A percentile compares a stretch with the other conserved stretches of the same genome.
phyloP scores from a whole-genome alignment of 2,797 vertebrate species.

The Bothrops alternatus region DNA sequence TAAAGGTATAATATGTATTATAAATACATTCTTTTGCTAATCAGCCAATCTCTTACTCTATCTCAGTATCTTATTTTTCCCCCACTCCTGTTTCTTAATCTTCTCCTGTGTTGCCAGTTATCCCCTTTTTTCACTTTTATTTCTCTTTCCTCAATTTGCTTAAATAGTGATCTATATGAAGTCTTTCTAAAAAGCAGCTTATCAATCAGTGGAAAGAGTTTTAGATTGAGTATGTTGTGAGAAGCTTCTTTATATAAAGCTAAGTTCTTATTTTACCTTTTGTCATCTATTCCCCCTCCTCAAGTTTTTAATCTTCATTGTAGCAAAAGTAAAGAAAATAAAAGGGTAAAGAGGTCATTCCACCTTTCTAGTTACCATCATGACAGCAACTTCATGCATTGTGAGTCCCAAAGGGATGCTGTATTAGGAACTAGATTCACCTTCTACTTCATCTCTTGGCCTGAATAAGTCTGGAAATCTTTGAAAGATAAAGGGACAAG shows the following conservation, averaged over 20 bases:
- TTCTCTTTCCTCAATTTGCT: neutral
- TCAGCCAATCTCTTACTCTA: neutral
- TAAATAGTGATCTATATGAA: neutral
- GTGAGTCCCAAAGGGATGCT: neutral
- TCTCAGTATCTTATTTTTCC: neutral
- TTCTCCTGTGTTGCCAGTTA: neutral
- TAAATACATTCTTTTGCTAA: neutral
- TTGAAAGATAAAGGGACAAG: neutral
- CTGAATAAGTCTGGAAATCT: neutral
- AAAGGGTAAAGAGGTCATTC: too few relatives aligned
- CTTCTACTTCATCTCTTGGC: neutral
- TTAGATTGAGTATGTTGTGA: neutral
- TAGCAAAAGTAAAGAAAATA: too few relatives aligned
- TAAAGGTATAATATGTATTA: too few relatives aligned
- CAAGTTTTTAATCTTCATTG: neutral
- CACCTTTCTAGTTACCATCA: too few relatives aligned
- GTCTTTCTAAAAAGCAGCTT: neutral
- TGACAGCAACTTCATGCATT: too few relatives aligned
- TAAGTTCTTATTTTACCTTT: neutral
- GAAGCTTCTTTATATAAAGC: neutral
- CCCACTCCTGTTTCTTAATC: neutral
- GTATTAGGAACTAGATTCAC: neutral
- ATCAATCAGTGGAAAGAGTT: neutral
- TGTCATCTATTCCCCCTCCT: neutral
- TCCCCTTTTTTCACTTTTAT: neutral